phyloP scores from a whole-genome alignment of 1,140 invertebrate genomes.

The Alviniconcha marisindica region DNA sequence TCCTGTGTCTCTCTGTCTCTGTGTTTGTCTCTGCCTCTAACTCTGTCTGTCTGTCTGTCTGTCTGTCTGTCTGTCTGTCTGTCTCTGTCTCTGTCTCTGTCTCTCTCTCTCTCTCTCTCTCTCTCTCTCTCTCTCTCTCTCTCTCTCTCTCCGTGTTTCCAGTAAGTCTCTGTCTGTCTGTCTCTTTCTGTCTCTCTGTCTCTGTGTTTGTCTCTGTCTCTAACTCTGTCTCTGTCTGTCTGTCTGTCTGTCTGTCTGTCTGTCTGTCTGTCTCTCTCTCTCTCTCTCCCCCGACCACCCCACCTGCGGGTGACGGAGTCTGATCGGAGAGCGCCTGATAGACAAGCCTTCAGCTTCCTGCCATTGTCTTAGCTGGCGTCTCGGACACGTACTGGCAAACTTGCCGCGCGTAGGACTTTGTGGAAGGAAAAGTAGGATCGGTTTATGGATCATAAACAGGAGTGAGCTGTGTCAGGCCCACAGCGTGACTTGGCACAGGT shows the following conservation, averaged over 20 bases:
- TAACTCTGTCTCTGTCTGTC: background rate
- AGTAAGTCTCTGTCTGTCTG: background rate
- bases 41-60: background rate
- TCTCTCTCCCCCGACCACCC: too few relatives aligned
- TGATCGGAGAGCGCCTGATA: too few relatives aligned
- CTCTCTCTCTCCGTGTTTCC: background rate
- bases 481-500: too few relatives aligned
- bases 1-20: background rate
- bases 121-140: background rate
- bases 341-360: too few relatives aligned
- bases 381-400: too few relatives aligned
- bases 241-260: background rate
- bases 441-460: too few relatives aligned
- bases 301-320: too few relatives aligned
- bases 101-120: background rate
- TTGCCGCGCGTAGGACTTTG: too few relatives aligned
- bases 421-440: too few relatives aligned
- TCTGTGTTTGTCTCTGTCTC: slow-evolving; percentile 18
- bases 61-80: background rate
- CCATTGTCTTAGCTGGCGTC: too few relatives aligned
- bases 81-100: background rate
- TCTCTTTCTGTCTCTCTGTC: slow-evolving; percentile 11
- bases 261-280: background rate
- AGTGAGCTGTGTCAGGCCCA: too few relatives aligned
- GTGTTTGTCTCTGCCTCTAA: background rate